Evolutionary conservation across 2,113 vertebrate genomes (phyloP).

Genomic region (Hypanus sabinus): DNA sequence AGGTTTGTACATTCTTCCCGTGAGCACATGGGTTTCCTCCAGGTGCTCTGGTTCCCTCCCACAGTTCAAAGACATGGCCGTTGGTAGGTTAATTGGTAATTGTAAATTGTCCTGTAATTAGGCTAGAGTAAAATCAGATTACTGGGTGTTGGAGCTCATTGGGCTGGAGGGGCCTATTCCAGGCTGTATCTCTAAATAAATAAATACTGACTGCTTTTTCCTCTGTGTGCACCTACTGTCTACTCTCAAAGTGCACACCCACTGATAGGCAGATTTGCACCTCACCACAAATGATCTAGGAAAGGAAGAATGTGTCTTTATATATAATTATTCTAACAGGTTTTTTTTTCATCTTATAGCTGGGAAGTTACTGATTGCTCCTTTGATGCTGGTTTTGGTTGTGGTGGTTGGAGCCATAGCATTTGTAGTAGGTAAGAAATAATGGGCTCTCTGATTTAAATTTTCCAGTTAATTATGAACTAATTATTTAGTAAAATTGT

Average conservation of each 20-base stretch:
- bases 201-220: not conserved
- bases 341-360: conserved; percentile 59
- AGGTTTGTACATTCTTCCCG: no score
- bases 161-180: no score
- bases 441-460: conserved; percentile 41
- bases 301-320: not conserved
- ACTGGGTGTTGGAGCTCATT: no score
- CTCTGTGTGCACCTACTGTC: not conserved
- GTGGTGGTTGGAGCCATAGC: conserved; percentile 84
- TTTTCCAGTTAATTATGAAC: conserved; percentile 67
- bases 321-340: not conserved
- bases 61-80: no score
- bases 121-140: no score
- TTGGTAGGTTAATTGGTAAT: no score
- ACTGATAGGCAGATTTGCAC: not conserved
- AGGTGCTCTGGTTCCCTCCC: no score
- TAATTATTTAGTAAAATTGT: not conserved
- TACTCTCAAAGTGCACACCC: no score
- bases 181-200: no score
- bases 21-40: no score
- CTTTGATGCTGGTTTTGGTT: conserved; percentile 79
- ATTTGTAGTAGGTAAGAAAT: conserved; percentile 81
- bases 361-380: conserved; percentile 83
- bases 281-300: not conserved
- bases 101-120: no score